A percentile compares a stretch with the other conserved stretches of the same genome.
Evolutionary conservation across 2,113 vertebrate genomes (phyloP).

Genomic region (Embiotoca jacksoni): DNA sequence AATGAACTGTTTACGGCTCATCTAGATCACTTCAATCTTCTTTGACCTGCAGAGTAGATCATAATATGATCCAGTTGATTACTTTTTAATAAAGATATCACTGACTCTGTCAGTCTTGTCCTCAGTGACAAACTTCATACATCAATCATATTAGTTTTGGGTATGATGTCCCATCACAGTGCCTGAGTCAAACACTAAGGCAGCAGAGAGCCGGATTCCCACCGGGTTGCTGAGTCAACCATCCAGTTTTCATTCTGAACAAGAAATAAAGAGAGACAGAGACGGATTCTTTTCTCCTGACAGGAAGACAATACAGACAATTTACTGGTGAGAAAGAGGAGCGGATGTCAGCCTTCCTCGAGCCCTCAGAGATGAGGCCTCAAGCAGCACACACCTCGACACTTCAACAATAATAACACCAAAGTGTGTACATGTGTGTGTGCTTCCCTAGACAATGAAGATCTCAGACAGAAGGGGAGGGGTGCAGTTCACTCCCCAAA

Average conservation of each 20-base stretch:
- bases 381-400: conserved; percentile 50
- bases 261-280: conserved; percentile 46
- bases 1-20: not conserved
- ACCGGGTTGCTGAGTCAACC: conserved; percentile 35
- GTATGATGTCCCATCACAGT: not conserved
- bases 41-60: no score
- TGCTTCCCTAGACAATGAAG: conserved; percentile 40
- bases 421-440: not conserved
- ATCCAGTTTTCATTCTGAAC: conserved; percentile 51
- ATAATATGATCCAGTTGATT: not conserved
- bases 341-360: conserved; percentile 52
- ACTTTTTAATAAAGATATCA: not conserved
- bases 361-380: conserved; percentile 56
- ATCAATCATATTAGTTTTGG: conserved; percentile 8
- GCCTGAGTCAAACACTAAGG: conserved; percentile 15
- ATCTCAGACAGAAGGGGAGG: conserved; percentile 28
- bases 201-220: conserved; percentile 23
- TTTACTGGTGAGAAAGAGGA: conserved; percentile 50
- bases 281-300: conserved; percentile 53
- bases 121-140: conserved; percentile 1
- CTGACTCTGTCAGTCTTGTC: not conserved
- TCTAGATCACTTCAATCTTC: not conserved
- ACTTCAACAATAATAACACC: conserved; percentile 51
- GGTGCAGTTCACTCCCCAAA: conserved; percentile 55
- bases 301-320: conserved; percentile 55